phyloP scores from a whole-genome alignment of 2,888 invertebrate genomes.

The Byasa hedistus region DNA sequence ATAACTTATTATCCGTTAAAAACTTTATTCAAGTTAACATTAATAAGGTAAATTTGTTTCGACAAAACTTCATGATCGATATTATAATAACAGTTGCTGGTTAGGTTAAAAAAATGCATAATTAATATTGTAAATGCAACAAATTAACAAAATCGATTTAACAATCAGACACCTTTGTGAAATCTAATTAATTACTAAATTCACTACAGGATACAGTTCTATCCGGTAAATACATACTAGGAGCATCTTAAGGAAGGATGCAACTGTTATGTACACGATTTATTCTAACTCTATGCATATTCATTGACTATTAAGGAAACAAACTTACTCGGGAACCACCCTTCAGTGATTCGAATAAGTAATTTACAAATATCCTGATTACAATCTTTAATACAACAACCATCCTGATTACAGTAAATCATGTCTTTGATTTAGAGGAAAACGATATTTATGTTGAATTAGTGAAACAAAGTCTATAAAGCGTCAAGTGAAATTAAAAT shows the following conservation, averaged over 20 bases:
- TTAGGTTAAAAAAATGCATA: background rate
- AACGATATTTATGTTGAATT: background rate
- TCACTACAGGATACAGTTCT: conserved; percentile 14
- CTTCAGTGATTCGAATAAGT: conserved; percentile 2
- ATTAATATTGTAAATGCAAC: background rate
- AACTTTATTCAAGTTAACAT: too few relatives aligned
- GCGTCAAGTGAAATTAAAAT: background rate
- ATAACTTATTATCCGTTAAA: too few relatives aligned
- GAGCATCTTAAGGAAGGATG: conserved; percentile 12
- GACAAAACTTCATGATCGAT: background rate
- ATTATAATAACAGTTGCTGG: too few relatives aligned
- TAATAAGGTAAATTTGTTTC: too few relatives aligned
- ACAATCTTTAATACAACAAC: conserved; percentile 1
- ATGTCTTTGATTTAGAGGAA: background rate
- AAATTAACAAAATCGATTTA: background rate
- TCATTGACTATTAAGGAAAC: conserved; percentile 7
- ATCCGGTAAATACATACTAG: conserved; percentile 9
- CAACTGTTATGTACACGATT: background rate
- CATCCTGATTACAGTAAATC: background rate
- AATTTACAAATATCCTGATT: conserved; percentile 20
- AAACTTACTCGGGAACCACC: background rate
- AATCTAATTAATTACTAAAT: conserved; percentile 7
- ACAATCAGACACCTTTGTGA: background rate
- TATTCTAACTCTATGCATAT: conserved; percentile 2
- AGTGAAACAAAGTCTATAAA: background rate